Percentiles rank a stretch among this genome's conserved stretches.
phyloP scores from a whole-genome alignment of 2,797 vertebrate genomes.

The Semotilus atromaculatus region DNA sequence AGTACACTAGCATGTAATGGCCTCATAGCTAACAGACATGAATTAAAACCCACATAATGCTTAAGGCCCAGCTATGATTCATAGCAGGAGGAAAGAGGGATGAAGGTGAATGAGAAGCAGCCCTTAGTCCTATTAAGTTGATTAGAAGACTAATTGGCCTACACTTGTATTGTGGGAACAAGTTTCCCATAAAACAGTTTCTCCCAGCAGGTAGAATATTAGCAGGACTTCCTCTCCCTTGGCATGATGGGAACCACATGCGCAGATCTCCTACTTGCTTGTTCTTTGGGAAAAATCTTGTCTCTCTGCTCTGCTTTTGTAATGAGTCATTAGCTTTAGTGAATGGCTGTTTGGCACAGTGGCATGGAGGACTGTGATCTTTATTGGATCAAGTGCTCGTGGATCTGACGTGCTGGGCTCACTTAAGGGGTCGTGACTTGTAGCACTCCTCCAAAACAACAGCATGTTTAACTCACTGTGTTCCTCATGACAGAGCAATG shows the following conservation, averaged over 20 bases:
- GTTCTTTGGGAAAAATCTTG: slow-evolving; percentile 27
- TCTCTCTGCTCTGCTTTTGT: slow-evolving; percentile 29
- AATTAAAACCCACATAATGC: slow-evolving; percentile 16
- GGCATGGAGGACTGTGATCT: slow-evolving; percentile 16
- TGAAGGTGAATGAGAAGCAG: slow-evolving; percentile 32
- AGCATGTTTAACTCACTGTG: not conserved
- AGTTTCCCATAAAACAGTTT: slow-evolving; percentile 65
- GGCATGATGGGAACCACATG: slow-evolving; percentile 56
- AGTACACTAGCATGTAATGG: not conserved
- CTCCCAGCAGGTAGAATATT: slow-evolving; percentile 75
- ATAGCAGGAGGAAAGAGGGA: slow-evolving; percentile 9
- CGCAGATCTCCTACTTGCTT: slow-evolving; percentile 11
- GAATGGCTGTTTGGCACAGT: slow-evolving; percentile 26
- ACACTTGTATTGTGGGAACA: slow-evolving; percentile 66
- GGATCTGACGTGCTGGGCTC: slow-evolving; percentile 17
- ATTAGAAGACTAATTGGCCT: slow-evolving; percentile 71
- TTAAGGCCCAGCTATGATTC: not conserved
- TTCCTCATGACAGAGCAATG: not conserved
- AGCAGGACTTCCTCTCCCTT: slow-evolving; percentile 45
- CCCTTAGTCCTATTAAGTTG: slow-evolving; percentile 49
- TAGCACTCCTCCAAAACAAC: slow-evolving; percentile 2
- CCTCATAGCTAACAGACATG: not conserved
- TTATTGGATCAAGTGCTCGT: slow-evolving; percentile 30
- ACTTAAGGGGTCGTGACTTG: not conserved
- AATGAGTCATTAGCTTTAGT: slow-evolving; percentile 41